Evolutionary conservation across 2,113 vertebrate species (phyloP), one percentile per base, ranked within the genome.

Genomic region (Paratilapia polleni): DNA sequence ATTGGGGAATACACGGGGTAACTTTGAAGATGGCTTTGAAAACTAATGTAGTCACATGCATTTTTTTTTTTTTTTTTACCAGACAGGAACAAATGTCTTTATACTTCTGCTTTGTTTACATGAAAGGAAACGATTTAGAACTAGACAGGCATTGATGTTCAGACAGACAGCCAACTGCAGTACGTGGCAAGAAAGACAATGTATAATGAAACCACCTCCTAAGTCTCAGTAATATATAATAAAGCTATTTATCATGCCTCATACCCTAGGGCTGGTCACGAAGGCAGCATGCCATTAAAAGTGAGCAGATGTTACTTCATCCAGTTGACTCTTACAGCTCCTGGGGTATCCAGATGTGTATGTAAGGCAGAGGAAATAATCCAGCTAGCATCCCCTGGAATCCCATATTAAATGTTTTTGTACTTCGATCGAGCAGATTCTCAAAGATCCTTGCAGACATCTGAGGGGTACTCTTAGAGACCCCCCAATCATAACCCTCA

Each of bases 141-240:
- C 47, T n/a, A 73, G 68, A 54, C 68, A 73, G 26, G 19, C n/a
- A 28, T 28, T 54, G 68, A 73, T 73, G 47, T 73, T 73, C 17
- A 73, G 68, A 52, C 43, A 73, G 28, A 54, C 17, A 73, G 43
- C 26, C 11, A 0, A 73, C 68, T 73, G 19, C 68, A 73, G 47
- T 73, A 73, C 26, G 47, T 73, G 68, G 47, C 26, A 73, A 19
- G 47, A 73, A 73, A 73, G 26, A 54, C 68, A 54, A 73, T 73
- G 68, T 54, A 54, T 52, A 73, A 52, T 73, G 11, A 73, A 73
- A 52, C 47, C 2, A 73, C 47, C 26, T 73, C 68, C 47, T 31
- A 73, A 54, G 68, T 73, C 68, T 73, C 17, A n/a, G 68, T 73
- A 73, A 73, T 47, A 73, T 73, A 54, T 54, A 73, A 73, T 73